These are phyloP conservation scores for Calliphora vicina DNA, from an alignment of 1,140 invertebrate species.

Conservation along the genomic window DNA sequence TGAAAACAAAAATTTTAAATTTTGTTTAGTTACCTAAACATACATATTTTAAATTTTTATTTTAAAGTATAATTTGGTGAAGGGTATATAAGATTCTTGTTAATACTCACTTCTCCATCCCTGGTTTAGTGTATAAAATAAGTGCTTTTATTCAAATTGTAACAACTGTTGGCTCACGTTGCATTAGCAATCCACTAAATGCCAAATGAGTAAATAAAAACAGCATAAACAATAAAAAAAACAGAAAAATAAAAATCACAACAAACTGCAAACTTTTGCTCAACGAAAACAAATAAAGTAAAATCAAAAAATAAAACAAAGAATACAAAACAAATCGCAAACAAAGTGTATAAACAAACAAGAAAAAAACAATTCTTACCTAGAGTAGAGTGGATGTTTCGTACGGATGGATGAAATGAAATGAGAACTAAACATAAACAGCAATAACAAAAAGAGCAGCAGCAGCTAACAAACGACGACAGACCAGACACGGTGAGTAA, in stretches of 20 bases:
- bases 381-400: neutral
- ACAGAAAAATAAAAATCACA: neutral
- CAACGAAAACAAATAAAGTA: neutral
- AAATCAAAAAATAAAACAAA: neutral
- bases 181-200: neutral
- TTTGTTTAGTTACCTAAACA: no score
- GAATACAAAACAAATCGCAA: neutral
- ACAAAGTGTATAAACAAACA: neutral
- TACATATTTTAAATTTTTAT: no score
- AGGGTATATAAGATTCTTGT: no score
- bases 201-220: neutral
- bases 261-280: neutral
- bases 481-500: neutral
- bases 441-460: no score
- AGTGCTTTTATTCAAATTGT: no score
- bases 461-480: neutral
- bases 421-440: neutral
- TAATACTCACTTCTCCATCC: no score
- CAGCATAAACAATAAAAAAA: neutral
- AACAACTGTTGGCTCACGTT: neutral
- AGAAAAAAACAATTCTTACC: neutral
- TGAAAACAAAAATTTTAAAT: no score
- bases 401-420: constrained; percentile 8
- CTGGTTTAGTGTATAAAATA: no score
- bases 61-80: no score